phyloP scores from a whole-genome alignment of 2,888 invertebrate genomes.

The Erynnis tages region DNA sequence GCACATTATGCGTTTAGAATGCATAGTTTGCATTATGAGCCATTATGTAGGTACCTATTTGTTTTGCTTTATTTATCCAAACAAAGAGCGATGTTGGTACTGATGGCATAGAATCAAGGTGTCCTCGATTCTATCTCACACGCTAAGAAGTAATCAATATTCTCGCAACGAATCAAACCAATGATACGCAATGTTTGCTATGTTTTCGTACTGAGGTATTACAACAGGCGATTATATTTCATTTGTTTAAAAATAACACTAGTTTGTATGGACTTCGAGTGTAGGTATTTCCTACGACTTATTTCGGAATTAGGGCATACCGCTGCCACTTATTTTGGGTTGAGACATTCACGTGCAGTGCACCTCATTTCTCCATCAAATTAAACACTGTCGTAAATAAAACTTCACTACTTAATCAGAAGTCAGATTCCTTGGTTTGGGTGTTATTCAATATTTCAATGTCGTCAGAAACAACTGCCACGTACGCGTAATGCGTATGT shows the following conservation, averaged over 20 bases:
- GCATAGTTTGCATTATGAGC: slow-evolving; percentile 1
- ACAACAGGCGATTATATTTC: neutral
- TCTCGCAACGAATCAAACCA: slow-evolving; percentile 5
- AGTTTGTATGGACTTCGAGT: neutral
- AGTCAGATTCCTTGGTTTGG: neutral
- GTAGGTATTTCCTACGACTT: slow-evolving; percentile 10
- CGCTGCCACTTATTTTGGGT: slow-evolving; percentile 19
- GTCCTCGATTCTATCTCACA: slow-evolving; percentile 24
- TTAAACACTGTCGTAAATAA: slow-evolving; percentile 6
- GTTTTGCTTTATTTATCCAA: slow-evolving; percentile 15
- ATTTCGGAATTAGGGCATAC: slow-evolving; percentile 20
- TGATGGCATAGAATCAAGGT: slow-evolving; percentile 7
- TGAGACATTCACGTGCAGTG: slow-evolving; percentile 18
- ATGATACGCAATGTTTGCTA: slow-evolving; percentile 12
- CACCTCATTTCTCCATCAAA: slow-evolving; percentile 8
- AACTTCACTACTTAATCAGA: neutral
- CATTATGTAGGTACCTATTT: no score
- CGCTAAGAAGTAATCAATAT: slow-evolving; percentile 22
- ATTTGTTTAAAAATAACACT: slow-evolving; percentile 9
- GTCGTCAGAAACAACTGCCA: neutral
- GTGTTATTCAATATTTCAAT: neutral
- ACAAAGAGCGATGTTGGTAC: slow-evolving; percentile 17
- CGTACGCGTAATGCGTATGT: no score
- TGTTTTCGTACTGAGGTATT: neutral
- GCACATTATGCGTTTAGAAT: slow-evolving; percentile 7